Evolutionary conservation across 2,797 vertebrate genomes (phyloP).

Genomic region (Threskiornis aethiopicus): DNA sequence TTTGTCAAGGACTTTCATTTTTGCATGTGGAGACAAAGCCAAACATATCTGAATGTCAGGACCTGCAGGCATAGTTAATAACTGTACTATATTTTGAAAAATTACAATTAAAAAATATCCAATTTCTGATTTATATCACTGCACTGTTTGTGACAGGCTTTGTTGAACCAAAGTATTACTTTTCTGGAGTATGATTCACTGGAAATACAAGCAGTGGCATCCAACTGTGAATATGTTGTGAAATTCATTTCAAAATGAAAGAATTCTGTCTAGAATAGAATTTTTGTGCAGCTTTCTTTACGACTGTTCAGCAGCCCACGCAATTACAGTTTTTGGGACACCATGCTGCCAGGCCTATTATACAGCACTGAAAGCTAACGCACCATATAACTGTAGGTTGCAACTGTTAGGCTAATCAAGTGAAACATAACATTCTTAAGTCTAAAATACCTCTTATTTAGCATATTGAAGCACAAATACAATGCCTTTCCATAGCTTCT

Average conservation of each 20-base stretch:
- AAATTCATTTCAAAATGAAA: conserved; percentile 57
- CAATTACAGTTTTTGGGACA: conserved; percentile 56
- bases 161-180: conserved; percentile 46
- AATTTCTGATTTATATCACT: conserved; percentile 52
- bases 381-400: conserved; percentile 42
- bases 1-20: conserved; percentile 7
- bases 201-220: conserved; percentile 37
- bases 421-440: conserved; percentile 58
- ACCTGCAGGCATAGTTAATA: conserved; percentile 26
- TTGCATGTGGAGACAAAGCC: background rate
- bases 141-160: conserved; percentile 28
- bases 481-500: conserved; percentile 38
- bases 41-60: conserved; percentile 14
- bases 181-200: conserved; percentile 48
- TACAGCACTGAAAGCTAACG: conserved; percentile 47
- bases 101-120: conserved; percentile 30
- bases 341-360: conserved; percentile 53
- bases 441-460: conserved; percentile 48
- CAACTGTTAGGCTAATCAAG: conserved; percentile 57
- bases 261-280: conserved; percentile 57
- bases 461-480: conserved; percentile 39
- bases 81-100: conserved; percentile 16
- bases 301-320: conserved; percentile 15
- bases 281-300: conserved; percentile 50
- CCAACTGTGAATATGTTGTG: conserved; percentile 62